Percentiles rank a stretch among this genome's conserved stretches.
phyloP scores from a whole-genome alignment of 2,888 invertebrate species.

The Dryobota labecula region DNA sequence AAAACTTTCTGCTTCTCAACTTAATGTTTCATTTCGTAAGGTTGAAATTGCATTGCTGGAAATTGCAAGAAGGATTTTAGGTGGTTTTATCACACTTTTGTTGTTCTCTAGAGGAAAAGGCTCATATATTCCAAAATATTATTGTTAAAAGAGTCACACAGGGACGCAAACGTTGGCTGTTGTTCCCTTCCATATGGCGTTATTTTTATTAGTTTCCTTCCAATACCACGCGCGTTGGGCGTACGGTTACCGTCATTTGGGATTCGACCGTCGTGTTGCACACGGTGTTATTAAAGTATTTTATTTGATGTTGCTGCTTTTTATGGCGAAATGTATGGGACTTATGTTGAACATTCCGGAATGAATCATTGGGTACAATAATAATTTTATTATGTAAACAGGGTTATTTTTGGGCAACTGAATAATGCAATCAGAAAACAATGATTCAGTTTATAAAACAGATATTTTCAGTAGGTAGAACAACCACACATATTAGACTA shows the following conservation, averaged over 20 bases:
- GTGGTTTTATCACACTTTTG: slow-evolving; percentile 25
- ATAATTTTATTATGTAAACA: background rate
- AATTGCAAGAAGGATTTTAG: slow-evolving; percentile 9
- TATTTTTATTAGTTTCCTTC: slow-evolving; percentile 76
- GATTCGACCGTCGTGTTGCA: slow-evolving; percentile 57
- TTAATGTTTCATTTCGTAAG: slow-evolving; percentile 21
- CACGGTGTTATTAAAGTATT: slow-evolving; percentile 57
- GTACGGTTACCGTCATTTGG: slow-evolving; percentile 55
- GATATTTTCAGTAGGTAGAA: background rate
- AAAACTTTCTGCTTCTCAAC: slow-evolving; percentile 36
- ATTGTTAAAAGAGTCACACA: slow-evolving; percentile 48
- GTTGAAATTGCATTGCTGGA: slow-evolving; percentile 24
- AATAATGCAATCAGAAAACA: background rate
- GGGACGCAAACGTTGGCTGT: slow-evolving; percentile 48
- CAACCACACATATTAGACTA: background rate
- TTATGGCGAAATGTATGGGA: slow-evolving; percentile 26
- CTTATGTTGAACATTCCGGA: slow-evolving; percentile 2
- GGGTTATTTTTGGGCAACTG: background rate
- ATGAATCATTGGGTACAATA: slow-evolving; percentile 9
- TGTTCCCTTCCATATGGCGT: slow-evolving; percentile 71
- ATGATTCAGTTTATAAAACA: background rate
- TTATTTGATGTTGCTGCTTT: slow-evolving; percentile 51
- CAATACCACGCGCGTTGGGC: slow-evolving; percentile 49
- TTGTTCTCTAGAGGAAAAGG: background rate
- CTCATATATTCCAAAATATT: slow-evolving; percentile 45